Percentiles rank a stretch among this genome's conserved stretches.
phyloP scores from a whole-genome alignment of 2,113 vertebrate genomes.

The Lampris megalopsis region DNA sequence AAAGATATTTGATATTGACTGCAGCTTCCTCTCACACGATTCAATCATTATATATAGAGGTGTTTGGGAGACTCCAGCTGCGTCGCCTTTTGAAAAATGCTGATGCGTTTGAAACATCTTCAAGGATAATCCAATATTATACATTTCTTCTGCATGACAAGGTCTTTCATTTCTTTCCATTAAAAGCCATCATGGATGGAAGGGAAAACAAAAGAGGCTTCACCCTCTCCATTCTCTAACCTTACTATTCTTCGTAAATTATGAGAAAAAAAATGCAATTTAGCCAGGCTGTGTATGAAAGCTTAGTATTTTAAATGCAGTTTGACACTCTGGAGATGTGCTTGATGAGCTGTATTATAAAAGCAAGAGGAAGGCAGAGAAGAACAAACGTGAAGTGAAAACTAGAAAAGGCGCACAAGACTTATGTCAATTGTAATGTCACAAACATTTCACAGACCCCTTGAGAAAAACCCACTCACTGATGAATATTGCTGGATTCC shows the following conservation, averaged over 20 bases:
- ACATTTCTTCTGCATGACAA: background rate
- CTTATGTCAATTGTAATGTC: conserved; percentile 3
- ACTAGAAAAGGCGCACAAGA: background rate
- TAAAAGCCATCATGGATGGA: conserved; percentile 2
- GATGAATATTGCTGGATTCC: conserved; percentile 29
- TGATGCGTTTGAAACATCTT: background rate
- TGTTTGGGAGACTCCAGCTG: background rate
- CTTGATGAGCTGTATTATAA: conserved; percentile 61
- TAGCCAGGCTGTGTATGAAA: conserved; percentile 15
- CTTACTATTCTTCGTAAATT: conserved; percentile 17
- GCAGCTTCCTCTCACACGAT: background rate
- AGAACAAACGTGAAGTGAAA: conserved; percentile 52
- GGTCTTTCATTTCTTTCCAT: background rate
- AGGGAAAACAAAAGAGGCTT: conserved; percentile 10
- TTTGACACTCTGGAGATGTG: conserved; percentile 44
- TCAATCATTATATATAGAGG: background rate
- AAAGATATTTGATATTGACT: background rate
- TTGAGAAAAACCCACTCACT: conserved; percentile 14
- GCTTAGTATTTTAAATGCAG: conserved; percentile 39
- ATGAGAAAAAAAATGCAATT: conserved; percentile 44
- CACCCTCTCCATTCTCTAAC: background rate
- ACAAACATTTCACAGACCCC: conserved; percentile 31
- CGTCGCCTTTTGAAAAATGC: background rate
- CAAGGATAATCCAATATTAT: conserved; percentile 1
- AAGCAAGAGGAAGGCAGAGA: conserved; percentile 29